These are phyloP conservation scores for Camarhynchus parvulus DNA, from an alignment of 2,113 vertebrate genomes.

Conservation along the genomic window DNA sequence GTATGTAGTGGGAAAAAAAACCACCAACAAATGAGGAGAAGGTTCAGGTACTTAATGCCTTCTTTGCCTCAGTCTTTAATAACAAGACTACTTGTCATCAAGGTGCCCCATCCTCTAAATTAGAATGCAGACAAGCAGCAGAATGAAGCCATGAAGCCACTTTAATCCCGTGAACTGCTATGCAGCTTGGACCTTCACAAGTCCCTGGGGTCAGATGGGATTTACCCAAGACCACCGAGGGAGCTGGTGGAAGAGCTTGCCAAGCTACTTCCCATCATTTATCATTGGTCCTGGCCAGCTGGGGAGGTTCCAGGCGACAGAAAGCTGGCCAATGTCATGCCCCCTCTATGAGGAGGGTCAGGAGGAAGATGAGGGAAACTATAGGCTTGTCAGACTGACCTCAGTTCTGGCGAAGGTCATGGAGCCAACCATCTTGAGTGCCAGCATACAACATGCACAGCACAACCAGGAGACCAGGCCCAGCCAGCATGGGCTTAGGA, in stretches of 20 bases:
- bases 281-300: background rate
- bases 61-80: background rate
- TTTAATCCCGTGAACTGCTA: background rate
- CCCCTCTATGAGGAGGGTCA: background rate
- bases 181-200: background rate
- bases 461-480: background rate
- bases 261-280: background rate
- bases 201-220: background rate
- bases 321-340: background rate
- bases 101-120: background rate
- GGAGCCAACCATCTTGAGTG: background rate
- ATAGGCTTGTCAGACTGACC: background rate
- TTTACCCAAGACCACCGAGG: background rate
- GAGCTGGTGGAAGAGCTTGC: background rate
- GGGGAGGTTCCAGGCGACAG: background rate
- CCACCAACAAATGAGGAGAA: background rate
- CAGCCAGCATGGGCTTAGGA: background rate
- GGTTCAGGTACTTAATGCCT: background rate
- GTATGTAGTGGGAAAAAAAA: background rate
- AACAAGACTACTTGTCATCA: background rate
- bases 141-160: background rate
- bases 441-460: background rate
- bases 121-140: background rate
- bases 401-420: background rate
- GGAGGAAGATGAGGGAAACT: background rate